phyloP scores from a whole-genome alignment of 2,888 invertebrate species.

The Sesamia inferens region DNA sequence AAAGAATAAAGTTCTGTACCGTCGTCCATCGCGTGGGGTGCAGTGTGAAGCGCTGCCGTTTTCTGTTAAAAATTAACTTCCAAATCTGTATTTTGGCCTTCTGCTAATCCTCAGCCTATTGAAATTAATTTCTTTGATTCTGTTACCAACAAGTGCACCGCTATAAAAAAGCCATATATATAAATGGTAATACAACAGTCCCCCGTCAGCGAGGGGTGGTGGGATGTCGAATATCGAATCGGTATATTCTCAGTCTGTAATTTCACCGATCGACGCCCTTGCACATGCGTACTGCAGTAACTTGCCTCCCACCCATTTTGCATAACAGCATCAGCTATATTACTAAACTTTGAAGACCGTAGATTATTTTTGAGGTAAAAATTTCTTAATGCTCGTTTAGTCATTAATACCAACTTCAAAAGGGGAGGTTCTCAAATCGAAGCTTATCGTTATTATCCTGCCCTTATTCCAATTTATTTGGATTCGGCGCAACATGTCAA shows the following conservation, averaged over 20 bases:
- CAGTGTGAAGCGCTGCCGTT: too few relatives aligned
- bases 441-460: too few relatives aligned
- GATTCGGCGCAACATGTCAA: too few relatives aligned
- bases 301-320: constrained; percentile 8
- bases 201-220: neutral
- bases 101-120: neutral
- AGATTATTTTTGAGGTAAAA: neutral
- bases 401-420: neutral
- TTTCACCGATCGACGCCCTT: constrained; percentile 2
- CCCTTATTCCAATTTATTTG: too few relatives aligned
- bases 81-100: too few relatives aligned
- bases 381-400: neutral
- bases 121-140: neutral
- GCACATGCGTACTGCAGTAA: constrained; percentile 30
- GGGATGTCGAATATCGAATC: constrained; percentile 3
- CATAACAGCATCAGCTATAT: neutral
- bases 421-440: neutral
- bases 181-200: neutral
- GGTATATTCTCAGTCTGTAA: neutral
- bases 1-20: too few relatives aligned
- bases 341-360: neutral
- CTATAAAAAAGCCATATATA: neutral
- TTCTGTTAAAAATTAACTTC: too few relatives aligned
- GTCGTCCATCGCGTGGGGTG: too few relatives aligned
- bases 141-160: neutral